Evolutionary conservation across 1,140 invertebrate genomes (phyloP), one percentile per base, ranked within the genome.

Genomic region (Ditylenchus dipsaci): DNA sequence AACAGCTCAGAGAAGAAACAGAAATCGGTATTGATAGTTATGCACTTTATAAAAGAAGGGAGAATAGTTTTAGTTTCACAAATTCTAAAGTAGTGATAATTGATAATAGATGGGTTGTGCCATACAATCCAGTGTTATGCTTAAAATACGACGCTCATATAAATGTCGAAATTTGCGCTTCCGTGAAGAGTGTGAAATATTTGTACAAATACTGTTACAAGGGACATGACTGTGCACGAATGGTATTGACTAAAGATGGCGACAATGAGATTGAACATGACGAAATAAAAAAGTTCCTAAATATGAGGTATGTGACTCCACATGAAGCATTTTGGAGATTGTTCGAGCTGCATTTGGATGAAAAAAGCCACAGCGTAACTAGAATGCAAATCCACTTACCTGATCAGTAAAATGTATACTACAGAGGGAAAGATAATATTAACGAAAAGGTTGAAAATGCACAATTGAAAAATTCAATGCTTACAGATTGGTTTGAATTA

Each of bases 31-130:
- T n/a, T n/a, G 47, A 74, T 49, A 33, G 71, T 27, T 72, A 68
- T 27, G 43, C 65, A 1, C 9, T 1, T 8, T 75, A 77, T 19
- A 38, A 23, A 56, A 69, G 78, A 81, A 47, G 65, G 27, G 23
- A 70, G n/a, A 63, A 76, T 29, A 63, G 58, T 11, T n/a, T n/a
- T n/a, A 19, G 3, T 21, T 19, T 61, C 19, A n/a, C n/a, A 21
- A 21, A 38, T 61, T 45, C 47, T 7, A 71, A 63, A 23, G 56
- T 11, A 43, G 42, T 38, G 47, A 29, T 30, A 5, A 76, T 86
- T 38, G 84, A 86, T 74, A 87, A 87, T 72, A 61, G 80, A 43
- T 87, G 84, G 84, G 76, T 87, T 64, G 86, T 87, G 33, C 86
- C 85, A 63, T 87, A 87, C 82, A 86, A 83, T 69, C 84, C 85